Conservation (phyloP, 2,113 vertebrate species). For the Oncorhynchus masou region DNA sequence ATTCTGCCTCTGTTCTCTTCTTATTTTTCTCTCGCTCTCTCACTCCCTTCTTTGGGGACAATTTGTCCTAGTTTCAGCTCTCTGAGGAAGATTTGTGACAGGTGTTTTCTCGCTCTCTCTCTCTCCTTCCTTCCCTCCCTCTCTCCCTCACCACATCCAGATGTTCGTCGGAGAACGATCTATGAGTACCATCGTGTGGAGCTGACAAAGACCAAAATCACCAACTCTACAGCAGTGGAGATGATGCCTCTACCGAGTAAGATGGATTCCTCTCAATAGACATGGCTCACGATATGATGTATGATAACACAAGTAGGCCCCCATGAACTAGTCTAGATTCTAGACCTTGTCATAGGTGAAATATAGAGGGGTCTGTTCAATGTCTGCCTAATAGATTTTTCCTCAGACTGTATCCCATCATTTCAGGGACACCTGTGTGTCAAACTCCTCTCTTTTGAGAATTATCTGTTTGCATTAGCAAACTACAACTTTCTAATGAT, state of each 20-base stretch:
- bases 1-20: constrained; percentile 43
- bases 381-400: not conserved
- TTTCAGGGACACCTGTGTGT: not conserved
- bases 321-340: too few species aligned
- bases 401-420: not conserved
- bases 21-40: not conserved
- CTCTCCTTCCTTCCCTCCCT: too few species aligned
- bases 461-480: not conserved
- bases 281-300: constrained; percentile 2
- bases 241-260: constrained; percentile 94
- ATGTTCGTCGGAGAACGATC: constrained; percentile 95
- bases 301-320: not conserved
- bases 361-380: too few species aligned
- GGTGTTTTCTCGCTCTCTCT: not conserved
- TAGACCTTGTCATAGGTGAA: too few species aligned
- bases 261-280: constrained; percentile 38
- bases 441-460: not conserved
- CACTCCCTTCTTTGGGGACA: constrained; percentile 8
- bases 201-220: constrained; percentile 91
- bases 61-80: constrained; percentile 19
- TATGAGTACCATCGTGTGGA: constrained; percentile 98
- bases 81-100: constrained; percentile 14
- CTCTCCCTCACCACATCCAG: constrained; percentile 56
- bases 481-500: not conserved
- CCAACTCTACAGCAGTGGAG: constrained; percentile 90